Evolutionary conservation across 1,140 invertebrate species (phyloP).

Genomic region (Anagrus nilaparvatae): DNA sequence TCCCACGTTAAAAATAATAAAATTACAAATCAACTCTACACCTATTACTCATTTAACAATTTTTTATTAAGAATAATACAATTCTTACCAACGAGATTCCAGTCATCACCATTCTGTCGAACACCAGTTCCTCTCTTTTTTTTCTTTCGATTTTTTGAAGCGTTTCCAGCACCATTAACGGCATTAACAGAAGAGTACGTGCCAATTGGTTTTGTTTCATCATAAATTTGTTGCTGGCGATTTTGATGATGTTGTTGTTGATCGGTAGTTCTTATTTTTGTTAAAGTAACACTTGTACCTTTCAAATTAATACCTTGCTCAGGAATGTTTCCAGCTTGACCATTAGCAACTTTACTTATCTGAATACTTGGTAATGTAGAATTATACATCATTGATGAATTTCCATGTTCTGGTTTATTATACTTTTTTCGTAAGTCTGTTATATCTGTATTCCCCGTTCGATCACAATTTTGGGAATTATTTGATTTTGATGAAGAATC

Average conservation of each 20-base stretch:
- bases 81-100: constrained; percentile 47
- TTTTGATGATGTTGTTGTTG: constrained; percentile 1
- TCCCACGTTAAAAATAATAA: too few relatives aligned
- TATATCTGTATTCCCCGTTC: constrained; percentile 20
- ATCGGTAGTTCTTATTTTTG: constrained; percentile 29
- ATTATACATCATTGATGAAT: constrained; percentile 25
- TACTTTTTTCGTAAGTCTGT: constrained; percentile 30
- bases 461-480: constrained; percentile 1
- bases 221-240: constrained; percentile 5
- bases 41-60: constrained; percentile 2
- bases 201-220: constrained; percentile 17
- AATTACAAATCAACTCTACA: too few relatives aligned
- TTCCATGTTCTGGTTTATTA: constrained; percentile 3
- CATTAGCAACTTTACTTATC: constrained; percentile 39
- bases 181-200: constrained; percentile 19
- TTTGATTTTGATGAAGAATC: constrained; percentile 11
- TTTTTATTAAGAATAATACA: constrained; percentile 22
- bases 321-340: constrained; percentile 32
- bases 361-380: constrained; percentile 36
- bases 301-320: constrained; percentile 39
- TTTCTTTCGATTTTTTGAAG: constrained; percentile 40
- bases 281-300: constrained; percentile 38
- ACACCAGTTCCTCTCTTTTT: constrained; percentile 39
- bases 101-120: constrained; percentile 40
- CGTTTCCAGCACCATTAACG: constrained; percentile 24